Evolutionary conservation across 2,888 invertebrate species (phyloP), one percentile per base, ranked within the genome.

Genomic region (Acleris holmiana): DNA sequence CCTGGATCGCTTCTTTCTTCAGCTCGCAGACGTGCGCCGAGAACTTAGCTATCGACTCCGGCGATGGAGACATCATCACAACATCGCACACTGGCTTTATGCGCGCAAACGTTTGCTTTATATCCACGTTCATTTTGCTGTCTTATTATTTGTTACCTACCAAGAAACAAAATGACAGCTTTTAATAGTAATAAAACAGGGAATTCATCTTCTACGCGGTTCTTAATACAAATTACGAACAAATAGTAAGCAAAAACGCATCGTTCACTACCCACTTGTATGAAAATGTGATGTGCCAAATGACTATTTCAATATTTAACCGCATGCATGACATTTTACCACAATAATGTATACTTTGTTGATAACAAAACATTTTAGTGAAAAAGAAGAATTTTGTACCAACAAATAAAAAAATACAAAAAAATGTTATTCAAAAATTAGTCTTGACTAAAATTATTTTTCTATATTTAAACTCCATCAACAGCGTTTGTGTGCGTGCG

Each of bases 61-160:
- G 72, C 23, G 85, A 84, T 1, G 94, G 94, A 69, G 83, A 77
- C 50, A 86, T 82, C 81, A 93, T 88, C 29, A 94, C 81, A 67
- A 83, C 76, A 76, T 94, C 93, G 71, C 94, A 94, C 19, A 93
- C 75, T 19, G 94, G 93, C 76, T 94, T 94, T 54, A 94, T 82
- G 47, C 76, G 76, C 47, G 77, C 71, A 82, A 91, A 91, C 55
- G 84, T 83, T 48, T 82, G 82, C 73, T 84, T 86, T 57, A 88
- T 58, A 64, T 86, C 84, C 7, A 78, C 74, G 69, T 85, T 86
- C 88, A 90, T 87, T 66, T 67, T 82, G 76, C 57, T 35, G 53
- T 54, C 46, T 35, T 53, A 44, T 41, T 57, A 48, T 47, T 7
- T 8, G 18, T 41, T 40, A n/a, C 8, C 21, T 19, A 23, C 5